Base-by-base conservation (phyloP, 2,888 invertebrate species). In the Automeris io region DNA sequence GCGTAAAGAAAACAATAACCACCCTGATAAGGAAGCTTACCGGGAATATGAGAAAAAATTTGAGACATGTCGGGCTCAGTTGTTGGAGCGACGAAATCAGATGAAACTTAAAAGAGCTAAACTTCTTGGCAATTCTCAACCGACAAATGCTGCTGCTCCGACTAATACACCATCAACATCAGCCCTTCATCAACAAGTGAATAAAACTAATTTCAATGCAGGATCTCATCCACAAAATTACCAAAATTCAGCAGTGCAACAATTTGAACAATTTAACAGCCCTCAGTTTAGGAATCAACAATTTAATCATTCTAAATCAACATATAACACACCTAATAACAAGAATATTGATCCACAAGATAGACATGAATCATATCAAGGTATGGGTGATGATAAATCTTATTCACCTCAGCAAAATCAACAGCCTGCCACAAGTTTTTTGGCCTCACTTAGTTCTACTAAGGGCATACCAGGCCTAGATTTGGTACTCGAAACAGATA, bases 1-100 rank as follows among this genome's bases (percentile, higher is more conserved):
- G 97, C 95, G 94, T 67, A 90, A 91, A 46, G 94, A 96, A 61
- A 97, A 97, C 82, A 92, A 92, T 22, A 94, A 95, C 72, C 96
- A 97, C 82, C 97, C 97, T 0, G 96, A 97, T 70, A 94, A 93
- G 73, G 91, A 92, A 74, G 93, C 94, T 52, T 95, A 95, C 64
- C 89, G 89, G 54, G 92, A 94, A 58, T 97, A 96, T 74, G 95
- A 96, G 74, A 90, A 92, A 36, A 95, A 95, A 70, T 97, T 96
- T 91, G 94, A 95, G 62, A 90, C 92, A 23, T 96, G 94, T 85
- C 88, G 95, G 11, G 90, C 91, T 49, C 93, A 94, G 60, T 80
- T 95, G 23, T 78, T 95, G 37, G 93, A 95, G 54, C 87, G 95
- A 9, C 88, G 95, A n/a, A 92, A 93, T 61, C 92, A 93, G 65